Evolutionary conservation across 2,797 vertebrate genomes (phyloP), one percentile per base, ranked within the genome.

Genomic region (Bradypodion pumilum): DNA sequence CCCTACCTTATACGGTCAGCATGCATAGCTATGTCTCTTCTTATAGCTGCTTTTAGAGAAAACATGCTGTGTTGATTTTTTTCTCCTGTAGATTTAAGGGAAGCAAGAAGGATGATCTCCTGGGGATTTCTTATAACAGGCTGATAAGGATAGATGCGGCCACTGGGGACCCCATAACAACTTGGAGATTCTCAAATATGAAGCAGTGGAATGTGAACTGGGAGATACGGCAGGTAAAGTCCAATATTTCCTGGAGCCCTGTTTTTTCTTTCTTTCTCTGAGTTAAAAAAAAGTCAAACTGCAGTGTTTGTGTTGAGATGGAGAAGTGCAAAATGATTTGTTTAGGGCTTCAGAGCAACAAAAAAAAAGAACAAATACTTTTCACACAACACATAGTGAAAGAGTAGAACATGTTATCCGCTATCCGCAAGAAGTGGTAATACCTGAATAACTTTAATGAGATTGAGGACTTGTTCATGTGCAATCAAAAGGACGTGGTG

Each of bases 191-290:
- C 59, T 94, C 97, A 90, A 99, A 97, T 93, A 99, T 99, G 97
- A 99, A 98, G 92, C 98, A 99, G 93, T 99, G 99, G 99, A 99
- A 99, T 42, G 98, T 99, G 46, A 99, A 99, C 95, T 99, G 99
- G 99, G 98, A 99, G 95, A 99, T 98, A 89, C 97, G 96, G 93
- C 98, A 99, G 97, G 99, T 99, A 91, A 68, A 46, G 27, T 82
- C 77, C 59, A 88, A 32, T 2, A 0, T 77, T 84, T 86, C 60
- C 80, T 40, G 70, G 68, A 1, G 0, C 35, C 81, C 79, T 40
- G 25, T 37, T 76, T 27, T 49, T 88, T 78, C 83, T 84, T 83
- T 86, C 66, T 86, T n/a, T n/a, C n/a, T n/a, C n/a, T 62, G 35
- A 60, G 59, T 9, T 9, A 49, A 15, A 73, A 72, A n/a, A 84